Evolutionary conservation across 2,888 invertebrate species (phyloP).

Genomic region (Oxystoma pomonae): DNA sequence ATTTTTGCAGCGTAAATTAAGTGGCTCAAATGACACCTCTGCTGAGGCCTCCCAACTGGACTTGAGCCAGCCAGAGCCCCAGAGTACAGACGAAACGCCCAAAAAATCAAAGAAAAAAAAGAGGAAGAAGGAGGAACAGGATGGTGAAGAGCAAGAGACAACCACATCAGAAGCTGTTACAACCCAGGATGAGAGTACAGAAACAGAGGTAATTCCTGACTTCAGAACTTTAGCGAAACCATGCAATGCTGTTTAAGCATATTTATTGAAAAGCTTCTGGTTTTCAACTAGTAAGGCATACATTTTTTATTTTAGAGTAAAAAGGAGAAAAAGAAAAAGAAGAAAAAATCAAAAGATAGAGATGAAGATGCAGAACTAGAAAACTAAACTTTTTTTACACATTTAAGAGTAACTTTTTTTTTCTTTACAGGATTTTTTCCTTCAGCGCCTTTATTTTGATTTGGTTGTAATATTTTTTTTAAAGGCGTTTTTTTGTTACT

Average conservation of each 20-base stretch:
- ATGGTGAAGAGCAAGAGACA: slow-evolving; percentile 8
- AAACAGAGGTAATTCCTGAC: slow-evolving; percentile 12
- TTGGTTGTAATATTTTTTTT: no score
- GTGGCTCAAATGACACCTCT: neutral
- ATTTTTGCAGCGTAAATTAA: neutral
- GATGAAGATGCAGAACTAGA: slow-evolving; percentile 14
- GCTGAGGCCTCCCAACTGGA: neutral
- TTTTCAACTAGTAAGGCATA: no score
- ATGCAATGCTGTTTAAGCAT: no score
- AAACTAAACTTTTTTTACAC: neutral
- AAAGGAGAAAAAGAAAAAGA: slow-evolving; percentile 22
- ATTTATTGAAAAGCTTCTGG: no score
- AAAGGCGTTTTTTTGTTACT: no score
- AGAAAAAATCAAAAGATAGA: slow-evolving; percentile 20
- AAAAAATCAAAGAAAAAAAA: slow-evolving; percentile 13
- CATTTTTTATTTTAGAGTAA: slow-evolving; percentile 10
- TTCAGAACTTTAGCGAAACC: no score
- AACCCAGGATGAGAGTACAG: slow-evolving; percentile 1
- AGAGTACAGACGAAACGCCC: neutral
- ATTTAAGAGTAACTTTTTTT: neutral
- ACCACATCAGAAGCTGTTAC: neutral
- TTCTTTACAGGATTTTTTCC: no score
- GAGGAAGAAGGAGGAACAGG: slow-evolving; percentile 14
- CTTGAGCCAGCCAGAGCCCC: neutral
- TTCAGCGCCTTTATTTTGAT: no score